Evolutionary conservation across 2,888 invertebrate species (phyloP), one percentile per base, ranked within the genome.

Genomic region (Agonopterix subpropinquella): DNA sequence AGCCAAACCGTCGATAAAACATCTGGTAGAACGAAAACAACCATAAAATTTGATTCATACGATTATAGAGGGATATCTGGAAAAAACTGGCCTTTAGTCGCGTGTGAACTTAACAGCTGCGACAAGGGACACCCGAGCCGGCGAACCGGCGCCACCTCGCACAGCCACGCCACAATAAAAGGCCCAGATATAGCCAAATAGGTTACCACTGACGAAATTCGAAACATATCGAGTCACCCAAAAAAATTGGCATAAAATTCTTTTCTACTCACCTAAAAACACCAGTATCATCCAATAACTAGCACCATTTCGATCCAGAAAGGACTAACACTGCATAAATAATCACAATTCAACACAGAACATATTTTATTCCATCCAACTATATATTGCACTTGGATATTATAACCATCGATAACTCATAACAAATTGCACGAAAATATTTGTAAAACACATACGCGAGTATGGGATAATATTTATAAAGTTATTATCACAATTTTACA

Each of bases 271-370:
- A 88, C 87, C 67, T 76, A 65, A 69, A 68, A 72, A 68, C 68
- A 73, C 82, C 73, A 71, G 70, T 85, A 87, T 88, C 87, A 88
- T 88, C 87, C 87, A 86, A 86, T 70, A 77, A 81, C 69, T 67
- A 70, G 70, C 80, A 75, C 80, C 78, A 80, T 84, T 73, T 78
- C 78, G 77, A 80, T 77, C 82, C 82, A 76, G 72, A 73, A 71
- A 71, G 66, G 71, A 79, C 72, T 80, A 79, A 73, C 87, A 86
- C 87, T 81, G 80, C 67, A 77, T 81, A 86, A 81, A 83, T 86
- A 81, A 84, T 86, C 87, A 87, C 87, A 81, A 85, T 78, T 83
- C 74, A 82, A 83, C 85, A 82, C 80, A 71, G 80, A 85, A 83
- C 82, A 84, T 80, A 83, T 80, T 82, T 70, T 70, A 69, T 71